phyloP scores from a whole-genome alignment of 2,113 vertebrate species.

The Solea senegalensis region DNA sequence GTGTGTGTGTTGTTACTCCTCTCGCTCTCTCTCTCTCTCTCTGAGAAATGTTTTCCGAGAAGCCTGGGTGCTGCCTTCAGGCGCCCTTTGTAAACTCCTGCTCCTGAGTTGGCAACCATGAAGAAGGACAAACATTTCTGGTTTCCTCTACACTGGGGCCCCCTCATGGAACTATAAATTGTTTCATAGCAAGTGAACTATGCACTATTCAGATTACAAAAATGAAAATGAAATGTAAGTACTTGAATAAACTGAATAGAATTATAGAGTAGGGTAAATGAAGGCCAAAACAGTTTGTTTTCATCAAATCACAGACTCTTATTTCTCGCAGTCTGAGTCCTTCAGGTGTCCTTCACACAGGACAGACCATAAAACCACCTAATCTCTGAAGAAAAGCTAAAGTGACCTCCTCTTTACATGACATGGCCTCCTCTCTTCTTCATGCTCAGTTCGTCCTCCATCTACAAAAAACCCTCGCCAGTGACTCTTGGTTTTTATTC shows the following conservation, averaged over 20 bases:
- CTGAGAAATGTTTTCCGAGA: conserved; percentile 11
- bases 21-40: background rate
- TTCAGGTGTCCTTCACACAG: background rate
- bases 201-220: background rate
- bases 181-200: background rate
- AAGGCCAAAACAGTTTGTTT: background rate
- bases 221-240: no score
- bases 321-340: background rate
- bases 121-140: background rate
- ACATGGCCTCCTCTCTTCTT: no score
- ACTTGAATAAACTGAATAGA: background rate
- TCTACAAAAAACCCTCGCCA: no score
- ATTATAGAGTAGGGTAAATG: background rate
- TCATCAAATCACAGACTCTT: background rate
- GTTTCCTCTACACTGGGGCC: background rate
- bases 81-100: background rate
- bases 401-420: no score
- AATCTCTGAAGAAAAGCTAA: no score
- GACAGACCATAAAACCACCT: background rate
- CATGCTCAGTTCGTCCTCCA: no score
- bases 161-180: background rate
- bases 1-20: no score
- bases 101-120: background rate
- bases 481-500: no score
- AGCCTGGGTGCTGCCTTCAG: conserved; percentile 9